phyloP scores from a whole-genome alignment of 2,797 vertebrate genomes.

The Lithobates sylvaticus region DNA sequence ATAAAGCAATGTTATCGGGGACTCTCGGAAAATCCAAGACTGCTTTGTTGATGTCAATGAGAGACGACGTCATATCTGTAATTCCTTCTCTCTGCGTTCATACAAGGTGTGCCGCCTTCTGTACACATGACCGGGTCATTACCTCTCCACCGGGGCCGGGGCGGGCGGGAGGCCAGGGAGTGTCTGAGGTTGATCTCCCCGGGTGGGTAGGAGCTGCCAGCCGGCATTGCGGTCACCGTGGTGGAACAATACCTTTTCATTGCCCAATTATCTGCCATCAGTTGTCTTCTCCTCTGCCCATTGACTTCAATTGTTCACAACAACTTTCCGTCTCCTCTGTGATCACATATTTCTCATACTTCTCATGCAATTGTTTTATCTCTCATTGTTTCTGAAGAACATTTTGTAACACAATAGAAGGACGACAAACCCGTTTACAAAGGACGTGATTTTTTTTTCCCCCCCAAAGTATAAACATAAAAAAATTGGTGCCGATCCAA shows the following conservation, averaged over 20 bases:
- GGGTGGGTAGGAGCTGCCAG: background rate
- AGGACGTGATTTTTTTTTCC: too few species aligned
- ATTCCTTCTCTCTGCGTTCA: background rate
- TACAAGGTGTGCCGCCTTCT: slow-evolving; percentile 55
- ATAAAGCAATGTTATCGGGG: too few species aligned
- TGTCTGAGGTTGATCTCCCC: background rate
- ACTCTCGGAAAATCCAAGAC: too few species aligned
- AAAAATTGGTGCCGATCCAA: too few species aligned
- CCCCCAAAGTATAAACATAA: too few species aligned
- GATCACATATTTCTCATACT: too few species aligned
- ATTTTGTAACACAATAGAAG: too few species aligned
- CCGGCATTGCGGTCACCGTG: background rate
- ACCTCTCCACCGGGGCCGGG: background rate
- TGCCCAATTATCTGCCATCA: background rate
- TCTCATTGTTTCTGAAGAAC: too few species aligned
- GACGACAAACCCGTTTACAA: too few species aligned
- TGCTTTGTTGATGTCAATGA: too few species aligned
- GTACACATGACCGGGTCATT: slow-evolving; percentile 38
- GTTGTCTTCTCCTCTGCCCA: background rate
- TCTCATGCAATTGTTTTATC: too few species aligned
- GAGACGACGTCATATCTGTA: background rate
- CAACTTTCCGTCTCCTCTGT: too few species aligned
- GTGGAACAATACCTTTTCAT: background rate
- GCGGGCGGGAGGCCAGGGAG: slow-evolving; percentile 18
- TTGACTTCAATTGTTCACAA: background rate